Conservation (phyloP, 2,113 vertebrate species). For the Athene noctua region DNA sequence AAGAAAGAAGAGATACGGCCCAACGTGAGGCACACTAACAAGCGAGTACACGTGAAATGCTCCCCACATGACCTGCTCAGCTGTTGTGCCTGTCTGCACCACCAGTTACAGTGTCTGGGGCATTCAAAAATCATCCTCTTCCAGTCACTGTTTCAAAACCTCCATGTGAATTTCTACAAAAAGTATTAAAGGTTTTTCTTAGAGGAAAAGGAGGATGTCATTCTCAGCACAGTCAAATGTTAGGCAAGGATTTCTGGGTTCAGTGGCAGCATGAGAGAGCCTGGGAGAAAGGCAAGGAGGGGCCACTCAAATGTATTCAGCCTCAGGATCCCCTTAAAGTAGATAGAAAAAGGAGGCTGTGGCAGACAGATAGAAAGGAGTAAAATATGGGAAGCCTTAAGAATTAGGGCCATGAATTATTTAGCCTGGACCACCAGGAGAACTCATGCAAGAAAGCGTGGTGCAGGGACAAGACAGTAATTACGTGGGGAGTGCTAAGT, state of each 20-base stretch:
- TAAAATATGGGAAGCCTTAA: background rate
- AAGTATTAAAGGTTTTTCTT: background rate
- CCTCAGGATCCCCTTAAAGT: background rate
- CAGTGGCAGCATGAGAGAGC: background rate
- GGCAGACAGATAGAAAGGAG: background rate
- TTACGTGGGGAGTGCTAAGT: background rate
- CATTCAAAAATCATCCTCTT: background rate
- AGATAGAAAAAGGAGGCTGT: background rate
- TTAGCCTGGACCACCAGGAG: background rate
- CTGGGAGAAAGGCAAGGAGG: background rate
- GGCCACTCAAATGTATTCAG: background rate
- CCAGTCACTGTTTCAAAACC: background rate
- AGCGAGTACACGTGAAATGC: background rate
- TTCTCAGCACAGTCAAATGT: background rate
- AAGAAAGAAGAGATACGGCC: background rate
- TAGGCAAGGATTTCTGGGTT: background rate
- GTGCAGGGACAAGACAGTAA: background rate
- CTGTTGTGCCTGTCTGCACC: background rate
- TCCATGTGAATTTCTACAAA: background rate
- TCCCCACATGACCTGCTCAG: background rate
- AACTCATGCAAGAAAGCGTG: background rate
- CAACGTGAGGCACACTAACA: accelerated
- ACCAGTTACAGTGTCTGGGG: background rate
- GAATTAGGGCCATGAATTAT: background rate
- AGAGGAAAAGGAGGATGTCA: background rate